These are phyloP conservation scores for Chloroclysta siterata DNA, from an alignment of 2,888 invertebrate genomes.

Conservation along the genomic window DNA sequence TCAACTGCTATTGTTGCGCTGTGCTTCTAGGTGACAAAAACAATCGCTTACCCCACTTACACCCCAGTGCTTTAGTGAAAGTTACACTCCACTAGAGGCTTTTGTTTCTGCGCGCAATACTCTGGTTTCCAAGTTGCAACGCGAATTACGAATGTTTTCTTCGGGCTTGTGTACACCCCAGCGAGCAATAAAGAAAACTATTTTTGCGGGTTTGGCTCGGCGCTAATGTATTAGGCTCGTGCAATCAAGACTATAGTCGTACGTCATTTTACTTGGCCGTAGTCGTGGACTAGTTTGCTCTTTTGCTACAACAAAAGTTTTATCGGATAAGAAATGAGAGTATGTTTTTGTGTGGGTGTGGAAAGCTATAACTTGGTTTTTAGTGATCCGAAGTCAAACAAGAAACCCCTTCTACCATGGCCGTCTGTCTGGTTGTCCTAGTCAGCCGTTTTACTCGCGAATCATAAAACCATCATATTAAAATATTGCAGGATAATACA, in stretches of 20 bases:
- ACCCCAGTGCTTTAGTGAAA: slow-evolving; percentile 49
- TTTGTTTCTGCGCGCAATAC: slow-evolving; percentile 47
- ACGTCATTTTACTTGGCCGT: slow-evolving; percentile 21
- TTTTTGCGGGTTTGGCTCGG: slow-evolving; percentile 35
- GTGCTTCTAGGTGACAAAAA: slow-evolving; percentile 52
- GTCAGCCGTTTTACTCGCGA: no score
- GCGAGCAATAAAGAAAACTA: slow-evolving; percentile 46
- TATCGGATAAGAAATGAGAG: slow-evolving; percentile 9
- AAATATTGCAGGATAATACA: no score
- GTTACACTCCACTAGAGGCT: slow-evolving; percentile 48
- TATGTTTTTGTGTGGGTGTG: neutral
- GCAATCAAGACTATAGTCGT: slow-evolving; percentile 29
- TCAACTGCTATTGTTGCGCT: slow-evolving; percentile 51
- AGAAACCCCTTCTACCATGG: neutral
- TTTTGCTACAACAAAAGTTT: slow-evolving; percentile 21
- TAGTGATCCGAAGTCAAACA: neutral
- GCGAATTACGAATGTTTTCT: slow-evolving; percentile 49
- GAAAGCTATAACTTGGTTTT: neutral
- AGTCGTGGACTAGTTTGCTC: slow-evolving; percentile 15
- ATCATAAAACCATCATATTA: no score
- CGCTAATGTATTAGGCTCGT: slow-evolving; percentile 37
- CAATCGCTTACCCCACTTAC: slow-evolving; percentile 53
- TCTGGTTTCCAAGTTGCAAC: slow-evolving; percentile 40
- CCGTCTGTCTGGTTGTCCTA: neutral
- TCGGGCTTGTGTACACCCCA: slow-evolving; percentile 42